Evolutionary conservation across 2,888 invertebrate genomes (phyloP).

Genomic region (Lasioglossum calceatum): DNA sequence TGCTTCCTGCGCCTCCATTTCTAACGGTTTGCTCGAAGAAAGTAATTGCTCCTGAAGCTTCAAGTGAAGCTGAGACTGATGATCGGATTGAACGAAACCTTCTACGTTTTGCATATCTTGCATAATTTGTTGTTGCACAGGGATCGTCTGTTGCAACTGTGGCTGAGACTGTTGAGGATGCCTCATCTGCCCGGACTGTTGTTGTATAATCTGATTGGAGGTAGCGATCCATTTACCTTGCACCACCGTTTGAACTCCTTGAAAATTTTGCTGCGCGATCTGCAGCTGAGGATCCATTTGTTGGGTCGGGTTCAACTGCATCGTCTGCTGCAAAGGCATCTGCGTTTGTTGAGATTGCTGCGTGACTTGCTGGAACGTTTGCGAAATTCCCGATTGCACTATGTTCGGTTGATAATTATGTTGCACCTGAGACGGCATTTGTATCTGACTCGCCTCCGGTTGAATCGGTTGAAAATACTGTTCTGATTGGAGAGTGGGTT

Average conservation of each 20-base stretch:
- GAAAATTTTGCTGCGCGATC: slow-evolving; percentile 61
- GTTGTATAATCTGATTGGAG: slow-evolving; percentile 58
- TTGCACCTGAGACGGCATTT: slow-evolving; percentile 67
- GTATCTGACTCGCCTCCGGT: slow-evolving; percentile 76
- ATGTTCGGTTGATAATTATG: slow-evolving; percentile 71
- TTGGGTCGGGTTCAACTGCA: slow-evolving; percentile 53
- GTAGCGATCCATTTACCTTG: slow-evolving; percentile 67
- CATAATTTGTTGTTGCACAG: slow-evolving; percentile 55
- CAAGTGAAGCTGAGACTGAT: slow-evolving; percentile 76
- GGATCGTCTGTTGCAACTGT: slow-evolving; percentile 57
- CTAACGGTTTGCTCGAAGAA: slow-evolving; percentile 61
- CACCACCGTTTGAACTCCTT: slow-evolving; percentile 50
- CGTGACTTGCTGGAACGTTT: slow-evolving; percentile 67
- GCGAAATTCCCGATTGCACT: slow-evolving; percentile 64
- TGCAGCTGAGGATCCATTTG: slow-evolving; percentile 67
- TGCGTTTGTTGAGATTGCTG: slow-evolving; percentile 66
- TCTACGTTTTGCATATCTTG: slow-evolving; percentile 66
- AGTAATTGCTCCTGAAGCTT: slow-evolving; percentile 76
- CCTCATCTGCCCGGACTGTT: slow-evolving; percentile 69
- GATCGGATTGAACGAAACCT: slow-evolving; percentile 60
- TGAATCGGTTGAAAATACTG: slow-evolving; percentile 82
- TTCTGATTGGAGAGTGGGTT: slow-evolving; percentile 75
- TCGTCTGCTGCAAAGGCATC: slow-evolving; percentile 56
- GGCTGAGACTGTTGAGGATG: slow-evolving; percentile 69
- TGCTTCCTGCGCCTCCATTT: slow-evolving; percentile 72